Evolutionary conservation across 1,140 invertebrate genomes (phyloP), one percentile per base, ranked within the genome.

Genomic region (Euwallacea fornicatus): DNA sequence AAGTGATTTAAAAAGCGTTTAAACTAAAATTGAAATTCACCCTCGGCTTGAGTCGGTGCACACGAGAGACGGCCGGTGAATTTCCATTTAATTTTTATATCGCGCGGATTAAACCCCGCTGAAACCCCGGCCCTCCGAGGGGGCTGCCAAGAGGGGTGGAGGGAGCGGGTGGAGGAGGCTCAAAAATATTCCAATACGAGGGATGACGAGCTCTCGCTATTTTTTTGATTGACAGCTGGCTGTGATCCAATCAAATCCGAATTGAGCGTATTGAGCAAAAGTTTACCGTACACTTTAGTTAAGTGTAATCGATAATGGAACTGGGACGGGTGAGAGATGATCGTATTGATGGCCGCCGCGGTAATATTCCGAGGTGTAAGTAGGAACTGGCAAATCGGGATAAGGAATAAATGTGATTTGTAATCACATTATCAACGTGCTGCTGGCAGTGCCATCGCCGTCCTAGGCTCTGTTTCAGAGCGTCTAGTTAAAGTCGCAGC

Each of bases 221-320:
- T 61, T 69, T 79, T 82, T 84, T 87, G 86, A 88, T 86, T 87
- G 86, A 87, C 86, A 85, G 85, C 81, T 81, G 79, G 79, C 78
- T 82, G 84, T 83, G 84, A 84, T 84, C 85, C 84, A 84, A 83
- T 85, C 82, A 68, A 61, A 68, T 60, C 7, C 15, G 56, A 61
- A 60, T 81, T 83, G 81, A 83, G 79, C 79, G 81, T 80, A 82
- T 84, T 82, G 86, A 86, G 84, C 85, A 85, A 81, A 33, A 84
- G 63, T 55, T 55, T 54, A 54, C 50, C 43, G 47, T 47, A 64
- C 33, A 64, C 61, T 64, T 64, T 64, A 64, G 61, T n/a, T 50
- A 54, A 65, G 43, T 65, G 47, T 33, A 54, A 65, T 65, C 47
- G 47, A 54, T 54, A 65, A 65, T 42, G 47, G 44, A 55, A 65